These are phyloP conservation scores for Zaprionus bogoriensis DNA, from an alignment of 2,888 invertebrate genomes.

Conservation along the genomic window DNA sequence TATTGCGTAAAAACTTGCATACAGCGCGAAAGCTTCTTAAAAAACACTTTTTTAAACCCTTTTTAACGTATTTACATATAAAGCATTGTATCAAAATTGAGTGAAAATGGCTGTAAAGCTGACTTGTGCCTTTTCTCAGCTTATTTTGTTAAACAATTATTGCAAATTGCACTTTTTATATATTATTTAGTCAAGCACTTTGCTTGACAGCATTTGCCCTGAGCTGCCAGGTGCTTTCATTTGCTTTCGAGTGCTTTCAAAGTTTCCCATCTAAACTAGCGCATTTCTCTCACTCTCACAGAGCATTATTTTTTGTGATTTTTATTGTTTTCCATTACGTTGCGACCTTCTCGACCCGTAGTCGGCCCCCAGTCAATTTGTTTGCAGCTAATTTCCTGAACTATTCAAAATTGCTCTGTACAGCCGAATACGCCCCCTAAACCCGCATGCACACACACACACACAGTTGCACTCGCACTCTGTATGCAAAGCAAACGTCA, in stretches of 20 bases:
- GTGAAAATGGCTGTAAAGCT: too few relatives aligned
- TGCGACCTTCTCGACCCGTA: conserved; percentile 1
- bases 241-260: not conserved
- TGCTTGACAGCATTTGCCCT: too few relatives aligned
- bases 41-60: too few relatives aligned
- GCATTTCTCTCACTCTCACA: not conserved
- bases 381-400: conserved; percentile 56
- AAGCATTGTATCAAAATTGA: too few relatives aligned
- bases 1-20: too few relatives aligned
- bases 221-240: too few relatives aligned
- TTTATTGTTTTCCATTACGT: conserved; percentile 9
- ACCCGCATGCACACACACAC: conserved; percentile 3
- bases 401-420: conserved; percentile 27
- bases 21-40: too few relatives aligned
- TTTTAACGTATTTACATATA: too few relatives aligned
- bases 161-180: too few relatives aligned
- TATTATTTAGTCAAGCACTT: too few relatives aligned
- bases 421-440: conserved; percentile 6
- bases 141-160: too few relatives aligned
- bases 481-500: conserved; percentile 32
- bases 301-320: conserved; percentile 1
- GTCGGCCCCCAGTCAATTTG: conserved; percentile 34
- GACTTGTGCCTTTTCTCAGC: too few relatives aligned
- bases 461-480: not conserved
- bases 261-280: not conserved